Base-by-base conservation (phyloP, 2,113 vertebrate genomes). In the Ictidomys tridecemlineatus region DNA sequence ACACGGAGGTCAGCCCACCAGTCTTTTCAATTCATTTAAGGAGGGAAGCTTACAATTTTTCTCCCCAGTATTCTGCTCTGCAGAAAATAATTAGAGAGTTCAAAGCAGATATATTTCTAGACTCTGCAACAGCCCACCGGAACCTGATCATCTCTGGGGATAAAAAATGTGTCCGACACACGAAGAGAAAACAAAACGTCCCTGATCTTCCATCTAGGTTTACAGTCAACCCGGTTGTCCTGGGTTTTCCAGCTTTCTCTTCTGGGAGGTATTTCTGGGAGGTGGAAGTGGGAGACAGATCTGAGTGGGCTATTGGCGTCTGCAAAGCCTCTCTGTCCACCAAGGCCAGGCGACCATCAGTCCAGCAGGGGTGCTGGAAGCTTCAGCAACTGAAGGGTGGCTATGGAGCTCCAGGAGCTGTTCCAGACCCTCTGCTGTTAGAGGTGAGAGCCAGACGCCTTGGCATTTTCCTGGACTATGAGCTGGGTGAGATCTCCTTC, bases 401-500 rank as follows among this genome's bases (percentile, higher is more conserved):
- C 4, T 98, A 95, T 3, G 48, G 85, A 0, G 96, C 85, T 1
- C 89, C 92, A 0, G 92, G 95, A 18, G 92, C 93, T 9, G 14
- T 39, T 0, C 63, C 92, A 2, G 8, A 24, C 5, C 37, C 65
- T 8, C 73, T 85, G 8, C 82, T 37, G 39, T 51, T 90, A 1
- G 89, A 87, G 0, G 85, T 37, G 56, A 93, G 90, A 8, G 92
- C 85, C 22, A 92, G 80, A 14, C 0, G 12, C 69, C 56, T 98
- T 4, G 96, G 97, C 20, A 12, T 98, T 24, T 97, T 96, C 69
- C 89, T 98, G 87, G 97, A 98, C 94, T 98, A 79, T 17, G 97
- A 98, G 56, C 72, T 97, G 73, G 97, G 94, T 1, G 93, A 94
- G 58, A 9, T 98, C 20, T 97, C 97, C 26, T 97, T 98, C 83